Percentiles rank a stretch among this genome's conserved stretches.
Evolutionary conservation across 2,113 vertebrate genomes (phyloP).

Genomic region (Odontophorus gujanensis): DNA sequence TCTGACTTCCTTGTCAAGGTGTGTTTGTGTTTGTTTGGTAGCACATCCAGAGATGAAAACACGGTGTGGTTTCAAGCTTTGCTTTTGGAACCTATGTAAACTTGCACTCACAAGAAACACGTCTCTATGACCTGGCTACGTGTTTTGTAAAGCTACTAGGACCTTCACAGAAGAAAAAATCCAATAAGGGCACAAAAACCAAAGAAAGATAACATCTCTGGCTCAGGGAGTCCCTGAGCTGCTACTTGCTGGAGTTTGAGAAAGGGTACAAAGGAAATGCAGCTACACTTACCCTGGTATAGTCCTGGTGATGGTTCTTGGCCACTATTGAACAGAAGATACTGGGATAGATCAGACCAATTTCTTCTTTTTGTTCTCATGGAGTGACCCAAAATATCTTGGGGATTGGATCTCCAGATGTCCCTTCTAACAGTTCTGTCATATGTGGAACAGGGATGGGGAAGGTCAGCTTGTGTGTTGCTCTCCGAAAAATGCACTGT

Average conservation of each 20-base stretch:
- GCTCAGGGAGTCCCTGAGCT: neutral
- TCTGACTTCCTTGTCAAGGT: slow-evolving; percentile 42
- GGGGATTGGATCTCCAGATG: no score
- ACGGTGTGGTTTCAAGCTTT: slow-evolving; percentile 23
- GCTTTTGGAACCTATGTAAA: slow-evolving; percentile 26
- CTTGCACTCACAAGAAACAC: neutral
- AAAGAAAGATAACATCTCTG: slow-evolving; percentile 16
- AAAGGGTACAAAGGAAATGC: neutral
- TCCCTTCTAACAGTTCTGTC: no score
- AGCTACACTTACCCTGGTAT: neutral
- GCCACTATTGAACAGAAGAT: neutral
- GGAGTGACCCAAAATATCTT: neutral
- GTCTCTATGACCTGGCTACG: neutral
- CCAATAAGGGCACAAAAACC: neutral
- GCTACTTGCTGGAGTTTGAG: neutral
- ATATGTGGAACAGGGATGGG: neutral
- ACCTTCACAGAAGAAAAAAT: neutral
- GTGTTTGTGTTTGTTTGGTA: slow-evolving; percentile 17
- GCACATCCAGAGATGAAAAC: slow-evolving; percentile 9
- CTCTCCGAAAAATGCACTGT: neutral
- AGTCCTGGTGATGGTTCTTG: neutral
- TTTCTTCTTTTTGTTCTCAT: neutral
- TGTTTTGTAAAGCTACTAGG: neutral
- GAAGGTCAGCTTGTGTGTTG: neutral
- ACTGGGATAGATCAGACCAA: neutral